Conservation (phyloP, 1,140 invertebrate genomes). For the Ostrea denselamellosa region DNA sequence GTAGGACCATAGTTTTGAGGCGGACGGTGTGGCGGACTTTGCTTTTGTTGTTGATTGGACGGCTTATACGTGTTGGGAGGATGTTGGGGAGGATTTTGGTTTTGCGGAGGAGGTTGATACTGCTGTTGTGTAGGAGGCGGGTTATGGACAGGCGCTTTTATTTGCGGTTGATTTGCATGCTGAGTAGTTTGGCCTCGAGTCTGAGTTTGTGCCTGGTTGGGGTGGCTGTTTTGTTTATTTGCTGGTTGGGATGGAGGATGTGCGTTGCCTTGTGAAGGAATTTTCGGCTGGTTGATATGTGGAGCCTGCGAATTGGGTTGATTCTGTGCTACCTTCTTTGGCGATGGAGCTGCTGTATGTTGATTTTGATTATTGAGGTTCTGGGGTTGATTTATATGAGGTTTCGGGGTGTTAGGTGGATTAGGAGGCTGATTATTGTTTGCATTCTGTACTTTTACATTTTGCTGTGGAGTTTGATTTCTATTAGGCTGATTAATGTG, state of each 20-base stretch:
- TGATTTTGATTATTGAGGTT: conserved; percentile 11
- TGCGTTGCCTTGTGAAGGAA: background rate
- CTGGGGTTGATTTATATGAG: conserved; percentile 12
- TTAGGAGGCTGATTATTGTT: background rate
- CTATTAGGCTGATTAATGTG: background rate
- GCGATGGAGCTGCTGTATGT: background rate
- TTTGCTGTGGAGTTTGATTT: background rate
- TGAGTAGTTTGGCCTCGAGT: background rate
- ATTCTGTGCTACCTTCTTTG: background rate
- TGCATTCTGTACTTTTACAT: background rate
- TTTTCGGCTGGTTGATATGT: conserved; percentile 15
- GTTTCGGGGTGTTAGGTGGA: background rate
- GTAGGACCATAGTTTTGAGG: background rate
- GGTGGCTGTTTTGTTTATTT: background rate
- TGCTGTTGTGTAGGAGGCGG: background rate
- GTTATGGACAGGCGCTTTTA: background rate
- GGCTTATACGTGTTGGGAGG: background rate
- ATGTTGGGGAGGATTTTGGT: background rate
- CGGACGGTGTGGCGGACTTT: no score
- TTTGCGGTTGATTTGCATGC: conserved; percentile 10
- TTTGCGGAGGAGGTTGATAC: conserved; percentile 20
- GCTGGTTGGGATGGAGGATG: background rate
- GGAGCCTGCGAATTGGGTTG: background rate
- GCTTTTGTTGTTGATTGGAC: background rate
- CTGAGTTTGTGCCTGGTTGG: background rate